Conservation (phyloP, 1,140 invertebrate species). For the Drosophila auraria region DNA sequence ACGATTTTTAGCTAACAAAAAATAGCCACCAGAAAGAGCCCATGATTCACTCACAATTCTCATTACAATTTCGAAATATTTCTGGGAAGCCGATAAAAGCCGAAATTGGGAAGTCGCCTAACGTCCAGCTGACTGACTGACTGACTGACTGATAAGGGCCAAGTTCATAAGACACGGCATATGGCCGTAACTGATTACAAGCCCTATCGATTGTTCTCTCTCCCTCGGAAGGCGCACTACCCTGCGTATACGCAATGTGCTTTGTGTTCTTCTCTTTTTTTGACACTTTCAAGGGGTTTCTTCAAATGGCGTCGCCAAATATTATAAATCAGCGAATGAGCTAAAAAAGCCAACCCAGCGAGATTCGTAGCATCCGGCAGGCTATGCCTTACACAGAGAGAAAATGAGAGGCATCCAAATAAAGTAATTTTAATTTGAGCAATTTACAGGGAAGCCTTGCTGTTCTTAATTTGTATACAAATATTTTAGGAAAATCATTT, state of each 20-base stretch:
- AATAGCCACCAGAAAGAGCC: no score
- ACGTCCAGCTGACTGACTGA: conserved; percentile 7
- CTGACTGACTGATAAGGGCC: conserved; percentile 16
- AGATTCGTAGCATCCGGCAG: not conserved
- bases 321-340: conserved; percentile 16
- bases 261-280: not conserved
- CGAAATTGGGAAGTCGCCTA: conserved; percentile 19
- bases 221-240: conserved; percentile 1
- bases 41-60: conserved; percentile 11
- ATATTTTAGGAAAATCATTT: not conserved
- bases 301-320: conserved; percentile 29
- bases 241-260: conserved; percentile 30
- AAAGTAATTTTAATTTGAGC: no score
- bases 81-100: conserved; percentile 2
- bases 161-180: conserved; percentile 26
- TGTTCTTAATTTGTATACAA: not conserved
- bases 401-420: no score
- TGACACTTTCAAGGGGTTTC: conserved; percentile 26
- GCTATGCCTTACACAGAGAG: not conserved
- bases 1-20: conserved; percentile 12
- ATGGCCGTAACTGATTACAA: conserved; percentile 24
- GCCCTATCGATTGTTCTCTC: conserved; percentile 2
- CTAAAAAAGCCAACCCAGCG: not conserved
- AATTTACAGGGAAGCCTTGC: no score
- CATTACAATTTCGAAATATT: conserved; percentile 10